These are phyloP conservation scores for Sebastes oblongus DNA, from an alignment of 2,797 vertebrate genomes.

Conservation along the genomic window DNA sequence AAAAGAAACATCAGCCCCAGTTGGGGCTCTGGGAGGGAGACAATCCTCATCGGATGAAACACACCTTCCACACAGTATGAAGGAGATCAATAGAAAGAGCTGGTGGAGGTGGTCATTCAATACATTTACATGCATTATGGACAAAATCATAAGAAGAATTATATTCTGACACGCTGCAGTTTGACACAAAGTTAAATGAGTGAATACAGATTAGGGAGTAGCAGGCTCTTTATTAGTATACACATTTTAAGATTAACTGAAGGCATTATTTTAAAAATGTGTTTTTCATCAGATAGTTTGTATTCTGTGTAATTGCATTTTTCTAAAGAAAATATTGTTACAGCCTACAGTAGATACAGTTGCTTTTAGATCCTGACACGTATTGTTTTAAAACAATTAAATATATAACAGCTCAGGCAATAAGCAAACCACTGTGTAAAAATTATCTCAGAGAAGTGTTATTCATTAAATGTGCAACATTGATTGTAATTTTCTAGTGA, in stretches of 20 bases:
- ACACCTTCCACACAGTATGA: conserved; percentile 65
- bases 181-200: background rate
- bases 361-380: conserved; percentile 43
- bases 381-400: conserved; percentile 59
- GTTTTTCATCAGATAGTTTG: background rate
- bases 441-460: conserved; percentile 72
- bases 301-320: background rate
- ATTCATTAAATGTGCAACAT: conserved; percentile 90
- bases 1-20: conserved; percentile 79
- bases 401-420: conserved; percentile 61
- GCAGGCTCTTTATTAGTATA: background rate
- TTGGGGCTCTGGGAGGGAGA: conserved; percentile 69
- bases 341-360: conserved; percentile 2
- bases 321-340: background rate
- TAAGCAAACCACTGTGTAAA: conserved; percentile 52
- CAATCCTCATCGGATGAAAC: conserved; percentile 71
- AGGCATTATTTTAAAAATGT: background rate
- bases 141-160: conserved; percentile 20
- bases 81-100: conserved; percentile 66
- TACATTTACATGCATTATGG: conserved; percentile 49
- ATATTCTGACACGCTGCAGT: background rate
- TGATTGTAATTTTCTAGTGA: conserved; percentile 71
- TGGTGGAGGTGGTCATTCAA: conserved; percentile 46
- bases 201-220: background rate
- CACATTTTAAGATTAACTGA: background rate